Conservation (phyloP, 2,888 invertebrate species). For the Oscheius sp. region DNA sequence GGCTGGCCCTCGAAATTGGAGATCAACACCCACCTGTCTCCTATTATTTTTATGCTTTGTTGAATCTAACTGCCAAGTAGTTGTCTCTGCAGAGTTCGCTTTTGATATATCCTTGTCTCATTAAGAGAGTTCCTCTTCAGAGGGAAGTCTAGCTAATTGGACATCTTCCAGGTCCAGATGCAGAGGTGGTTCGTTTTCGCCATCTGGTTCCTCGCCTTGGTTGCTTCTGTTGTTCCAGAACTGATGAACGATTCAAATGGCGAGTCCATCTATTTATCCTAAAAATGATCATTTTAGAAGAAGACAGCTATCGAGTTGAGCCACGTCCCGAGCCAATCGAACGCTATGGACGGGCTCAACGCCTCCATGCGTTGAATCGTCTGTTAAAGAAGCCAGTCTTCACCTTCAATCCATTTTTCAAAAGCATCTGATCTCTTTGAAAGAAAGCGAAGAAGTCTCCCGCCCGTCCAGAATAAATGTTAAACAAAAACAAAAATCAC, state of each 20-base stretch:
- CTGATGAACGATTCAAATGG: neutral
- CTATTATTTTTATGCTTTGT: too few relatives aligned
- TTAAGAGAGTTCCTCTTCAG: too few relatives aligned
- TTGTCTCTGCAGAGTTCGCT: too few relatives aligned
- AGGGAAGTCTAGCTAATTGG: too few relatives aligned
- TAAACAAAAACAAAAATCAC: neutral
- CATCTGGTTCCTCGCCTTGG: neutral
- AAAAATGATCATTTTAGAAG: neutral
- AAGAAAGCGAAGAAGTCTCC: too few relatives aligned
- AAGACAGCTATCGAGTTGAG: neutral
- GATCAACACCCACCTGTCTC: too few relatives aligned
- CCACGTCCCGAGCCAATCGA: constrained; percentile 14
- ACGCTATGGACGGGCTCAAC: constrained; percentile 15
- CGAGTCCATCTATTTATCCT: neutral
- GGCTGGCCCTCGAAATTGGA: too few relatives aligned
- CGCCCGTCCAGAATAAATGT: constrained; percentile 5
- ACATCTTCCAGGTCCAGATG: neutral
- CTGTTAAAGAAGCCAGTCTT: constrained; percentile 33
- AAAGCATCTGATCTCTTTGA: constrained; percentile 2
- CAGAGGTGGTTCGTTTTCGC: constrained; percentile 5
- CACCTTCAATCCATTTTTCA: constrained; percentile 25
- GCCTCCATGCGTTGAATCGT: constrained; percentile 25
- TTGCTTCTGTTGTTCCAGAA: neutral
- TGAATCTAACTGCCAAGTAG: too few relatives aligned
- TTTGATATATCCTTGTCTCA: too few relatives aligned